A percentile compares a stretch with the other conserved stretches of the same genome.
Conservation (phyloP, 2,888 invertebrate species). For the Hydropsyche betteni region DNA sequence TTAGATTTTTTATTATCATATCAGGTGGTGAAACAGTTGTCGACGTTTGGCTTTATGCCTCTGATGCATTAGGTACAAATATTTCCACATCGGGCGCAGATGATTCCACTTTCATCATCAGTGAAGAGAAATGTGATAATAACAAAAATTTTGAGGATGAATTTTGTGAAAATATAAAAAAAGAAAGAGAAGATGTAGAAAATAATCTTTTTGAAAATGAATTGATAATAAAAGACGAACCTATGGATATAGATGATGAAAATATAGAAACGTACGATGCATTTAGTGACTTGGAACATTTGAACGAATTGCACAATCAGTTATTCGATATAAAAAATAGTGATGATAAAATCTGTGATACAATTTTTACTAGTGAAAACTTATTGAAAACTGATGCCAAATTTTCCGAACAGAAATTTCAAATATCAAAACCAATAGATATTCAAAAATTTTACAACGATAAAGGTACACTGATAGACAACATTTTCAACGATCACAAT, state of each 20-base stretch:
- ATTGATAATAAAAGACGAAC: conserved; percentile 40
- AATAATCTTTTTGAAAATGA: not conserved
- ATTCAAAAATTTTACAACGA: too few relatives aligned
- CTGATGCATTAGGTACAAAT: conserved; percentile 60
- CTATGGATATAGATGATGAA: conserved; percentile 33
- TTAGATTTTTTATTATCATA: conserved; percentile 53
- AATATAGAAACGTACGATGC: conserved; percentile 5
- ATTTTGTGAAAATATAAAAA: not conserved
- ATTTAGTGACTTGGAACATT: not conserved
- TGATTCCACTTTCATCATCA: not conserved
- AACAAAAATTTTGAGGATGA: not conserved
- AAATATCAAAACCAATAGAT: not conserved
- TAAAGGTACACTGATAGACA: not conserved
- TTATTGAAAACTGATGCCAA: not conserved
- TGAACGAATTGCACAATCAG: not conserved
- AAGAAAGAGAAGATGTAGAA: conserved; percentile 10
- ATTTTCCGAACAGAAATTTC: not conserved
- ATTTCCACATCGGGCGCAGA: conserved; percentile 54
- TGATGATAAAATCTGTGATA: conserved; percentile 18
- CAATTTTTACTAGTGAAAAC: not conserved
- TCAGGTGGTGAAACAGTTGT: conserved; percentile 82
- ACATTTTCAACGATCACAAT: conserved; percentile 14
- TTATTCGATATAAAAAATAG: not conserved
- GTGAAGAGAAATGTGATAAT: not conserved
- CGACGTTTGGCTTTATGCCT: conserved; percentile 73